A percentile compares a stretch with the other conserved stretches of the same genome.
Evolutionary conservation across 2,797 vertebrate genomes (phyloP).

Genomic region (Peromyscus nudipes): DNA sequence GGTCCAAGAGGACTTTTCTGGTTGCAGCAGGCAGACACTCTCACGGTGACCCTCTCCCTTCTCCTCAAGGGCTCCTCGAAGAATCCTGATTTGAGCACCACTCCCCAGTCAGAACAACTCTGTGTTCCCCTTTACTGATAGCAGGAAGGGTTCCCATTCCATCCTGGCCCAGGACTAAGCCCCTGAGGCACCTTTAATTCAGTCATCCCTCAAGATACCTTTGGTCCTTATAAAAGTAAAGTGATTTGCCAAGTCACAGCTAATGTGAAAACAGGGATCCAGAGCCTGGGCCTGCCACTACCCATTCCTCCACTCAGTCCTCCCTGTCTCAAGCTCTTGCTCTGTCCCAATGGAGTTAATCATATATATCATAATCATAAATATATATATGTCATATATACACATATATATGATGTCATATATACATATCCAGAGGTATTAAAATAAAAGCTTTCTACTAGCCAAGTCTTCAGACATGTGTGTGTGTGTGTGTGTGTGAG

Average conservation of each 20-base stretch:
- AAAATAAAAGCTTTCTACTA: neutral
- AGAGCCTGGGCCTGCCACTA: neutral
- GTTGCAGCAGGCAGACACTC: too few species aligned
- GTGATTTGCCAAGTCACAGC: neutral
- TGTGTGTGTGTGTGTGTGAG: neutral
- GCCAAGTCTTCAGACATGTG: neutral
- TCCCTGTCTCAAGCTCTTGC: neutral
- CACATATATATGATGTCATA: neutral
- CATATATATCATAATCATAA: neutral
- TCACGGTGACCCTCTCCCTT: neutral
- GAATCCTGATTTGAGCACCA: neutral
- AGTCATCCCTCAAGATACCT: neutral
- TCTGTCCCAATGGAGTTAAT: neutral
- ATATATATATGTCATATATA: too few species aligned
- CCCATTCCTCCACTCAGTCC: neutral
- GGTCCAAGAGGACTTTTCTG: neutral
- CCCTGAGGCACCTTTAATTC: neutral
- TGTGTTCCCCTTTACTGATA: neutral
- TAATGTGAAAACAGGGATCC: neutral
- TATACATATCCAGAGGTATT: neutral
- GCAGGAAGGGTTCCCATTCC: neutral
- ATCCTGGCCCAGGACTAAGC: neutral
- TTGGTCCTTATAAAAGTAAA: neutral
- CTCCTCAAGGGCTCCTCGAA: too few species aligned
- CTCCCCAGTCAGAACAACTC: neutral